Percentiles rank a stretch among this genome's conserved stretches.
Conservation (phyloP, 2,113 vertebrate genomes). For the Ammodytes dubius region DNA sequence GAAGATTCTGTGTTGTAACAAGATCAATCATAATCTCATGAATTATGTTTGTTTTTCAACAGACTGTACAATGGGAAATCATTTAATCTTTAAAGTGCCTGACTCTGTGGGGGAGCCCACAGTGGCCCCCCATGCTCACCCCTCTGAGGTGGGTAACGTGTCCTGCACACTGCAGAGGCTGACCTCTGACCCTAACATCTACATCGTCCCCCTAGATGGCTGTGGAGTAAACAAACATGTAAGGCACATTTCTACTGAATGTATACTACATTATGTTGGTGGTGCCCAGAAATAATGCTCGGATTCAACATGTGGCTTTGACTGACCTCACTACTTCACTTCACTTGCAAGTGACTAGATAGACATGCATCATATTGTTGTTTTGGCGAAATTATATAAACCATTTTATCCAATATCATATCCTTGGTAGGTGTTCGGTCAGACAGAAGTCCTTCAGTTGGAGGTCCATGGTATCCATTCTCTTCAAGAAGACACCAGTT, state of each 20-base stretch:
- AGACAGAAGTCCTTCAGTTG: conserved; percentile 44
- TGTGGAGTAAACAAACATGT: conserved; percentile 67
- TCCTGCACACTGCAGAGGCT: conserved; percentile 60
- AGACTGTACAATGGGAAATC: conserved; percentile 60
- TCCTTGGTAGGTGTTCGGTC: conserved; percentile 48
- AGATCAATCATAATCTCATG: not conserved
- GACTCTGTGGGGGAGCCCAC: conserved; percentile 52
- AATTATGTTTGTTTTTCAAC: not conserved
- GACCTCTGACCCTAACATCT: conserved; percentile 61
- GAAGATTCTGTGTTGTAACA: not conserved
- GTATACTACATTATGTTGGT: no score
- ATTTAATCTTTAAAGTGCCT: conserved; percentile 62
- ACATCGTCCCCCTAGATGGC: conserved; percentile 58
- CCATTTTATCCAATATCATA: not conserved
- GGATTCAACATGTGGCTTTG: not conserved
- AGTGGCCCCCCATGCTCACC: not conserved
- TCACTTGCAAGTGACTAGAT: not conserved
- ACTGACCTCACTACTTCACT: no score
- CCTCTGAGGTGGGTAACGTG: conserved; percentile 11
- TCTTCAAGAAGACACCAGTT: not conserved
- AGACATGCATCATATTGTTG: not conserved
- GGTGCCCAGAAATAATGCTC: not conserved
- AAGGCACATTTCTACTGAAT: conserved; percentile 11
- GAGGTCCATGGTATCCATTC: conserved; percentile 38
- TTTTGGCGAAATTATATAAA: not conserved